Evolutionary conservation across 2,797 vertebrate species (phyloP).

Genomic region (Leuciscus waleckii): DNA sequence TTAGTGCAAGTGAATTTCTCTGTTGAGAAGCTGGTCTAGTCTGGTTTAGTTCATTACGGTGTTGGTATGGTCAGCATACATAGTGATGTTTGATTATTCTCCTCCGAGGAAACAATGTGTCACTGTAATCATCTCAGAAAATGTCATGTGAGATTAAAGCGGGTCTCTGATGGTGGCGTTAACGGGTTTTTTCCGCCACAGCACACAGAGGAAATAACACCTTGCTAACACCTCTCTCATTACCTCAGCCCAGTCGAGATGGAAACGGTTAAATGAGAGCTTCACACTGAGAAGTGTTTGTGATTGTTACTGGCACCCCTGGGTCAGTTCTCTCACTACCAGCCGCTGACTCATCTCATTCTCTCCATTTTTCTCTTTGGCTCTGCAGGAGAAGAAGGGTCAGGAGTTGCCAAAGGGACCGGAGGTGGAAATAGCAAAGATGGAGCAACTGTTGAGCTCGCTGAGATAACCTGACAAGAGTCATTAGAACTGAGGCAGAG

Average conservation of each 20-base stretch:
- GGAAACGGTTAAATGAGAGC: neutral
- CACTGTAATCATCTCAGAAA: conserved; percentile 22
- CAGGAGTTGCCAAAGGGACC: conserved; percentile 85
- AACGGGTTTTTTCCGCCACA: neutral
- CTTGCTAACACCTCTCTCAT: conserved; percentile 2
- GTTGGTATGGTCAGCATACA: neutral
- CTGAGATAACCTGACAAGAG: conserved; percentile 48
- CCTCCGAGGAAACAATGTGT: conserved; percentile 6
- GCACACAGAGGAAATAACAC: conserved; percentile 13
- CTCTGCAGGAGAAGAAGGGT: conserved; percentile 86
- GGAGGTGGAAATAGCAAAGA: conserved; percentile 86
- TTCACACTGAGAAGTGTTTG: conserved; percentile 10
- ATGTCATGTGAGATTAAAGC: neutral
- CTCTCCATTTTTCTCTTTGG: conserved; percentile 6
- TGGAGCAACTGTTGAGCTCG: conserved; percentile 90
- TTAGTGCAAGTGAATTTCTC: neutral
- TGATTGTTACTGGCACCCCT: conserved; percentile 11
- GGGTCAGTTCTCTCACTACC: conserved; percentile 24
- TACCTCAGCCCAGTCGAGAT: neutral
- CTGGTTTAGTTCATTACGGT: neutral
- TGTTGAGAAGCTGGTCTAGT: neutral
- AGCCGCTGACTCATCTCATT: conserved; percentile 36
- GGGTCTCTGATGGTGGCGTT: neutral
- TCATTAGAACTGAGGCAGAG: conserved; percentile 14
- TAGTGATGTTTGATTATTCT: conserved; percentile 11